Conservation (phyloP, 2,113 vertebrate genomes). For the Hucho hucho region DNA sequence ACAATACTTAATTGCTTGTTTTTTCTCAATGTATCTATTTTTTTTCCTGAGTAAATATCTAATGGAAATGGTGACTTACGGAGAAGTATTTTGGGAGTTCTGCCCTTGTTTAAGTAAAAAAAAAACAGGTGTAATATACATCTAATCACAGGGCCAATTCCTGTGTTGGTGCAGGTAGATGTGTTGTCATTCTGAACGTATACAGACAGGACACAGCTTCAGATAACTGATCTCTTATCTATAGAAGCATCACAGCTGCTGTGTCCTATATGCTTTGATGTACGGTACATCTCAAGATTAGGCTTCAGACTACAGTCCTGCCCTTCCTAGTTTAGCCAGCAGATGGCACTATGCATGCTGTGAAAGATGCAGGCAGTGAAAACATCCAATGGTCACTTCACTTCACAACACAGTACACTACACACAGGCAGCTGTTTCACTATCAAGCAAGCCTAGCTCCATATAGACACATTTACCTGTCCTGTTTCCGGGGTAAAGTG, state of each 20-base stretch:
- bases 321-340: neutral
- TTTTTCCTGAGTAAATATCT: too few species aligned
- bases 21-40: too few species aligned
- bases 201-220: too few species aligned
- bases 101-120: too few species aligned
- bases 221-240: neutral
- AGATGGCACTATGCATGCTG: neutral
- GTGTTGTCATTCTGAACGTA: too few species aligned
- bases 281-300: neutral
- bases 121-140: too few species aligned
- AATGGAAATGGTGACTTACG: too few species aligned
- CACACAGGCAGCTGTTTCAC: neutral
- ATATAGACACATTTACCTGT: constrained; percentile 74
- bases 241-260: neutral
- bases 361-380: neutral
- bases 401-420: neutral
- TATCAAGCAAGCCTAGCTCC: neutral
- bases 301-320: neutral
- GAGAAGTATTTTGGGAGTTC: too few species aligned
- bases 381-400: neutral
- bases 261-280: neutral
- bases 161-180: too few species aligned
- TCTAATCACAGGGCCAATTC: too few species aligned
- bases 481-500: constrained; percentile 85
- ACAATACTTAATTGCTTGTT: too few species aligned